Base-by-base conservation (phyloP, 2,888 invertebrate species). In the Cryptocephalus moraei region DNA sequence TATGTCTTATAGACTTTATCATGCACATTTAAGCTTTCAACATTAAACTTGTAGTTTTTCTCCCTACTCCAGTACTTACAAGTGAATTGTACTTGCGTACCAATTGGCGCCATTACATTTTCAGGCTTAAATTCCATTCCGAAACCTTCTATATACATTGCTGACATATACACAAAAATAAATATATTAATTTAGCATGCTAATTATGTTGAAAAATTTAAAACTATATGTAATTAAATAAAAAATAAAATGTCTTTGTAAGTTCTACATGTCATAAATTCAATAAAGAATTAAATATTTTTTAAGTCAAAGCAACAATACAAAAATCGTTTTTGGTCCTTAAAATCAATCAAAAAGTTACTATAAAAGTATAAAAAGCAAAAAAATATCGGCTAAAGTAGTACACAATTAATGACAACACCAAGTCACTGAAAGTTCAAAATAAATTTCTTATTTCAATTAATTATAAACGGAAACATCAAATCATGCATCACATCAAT, bases 61-160 rank as follows among this genome's bases (percentile, higher is more conserved):
- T 49, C 48, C 13, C 61, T 55, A 56, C 71, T 72, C 49, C 69
- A 62, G 63, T 75, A 78, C 50, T 70, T 73, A 66, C 78, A 79
- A 50, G 66, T 70, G 61, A 77, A 73, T 50, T 57, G 58, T 49
- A 75, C 68, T 52, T 61, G 53, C 41, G 66, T 62, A 48, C 73
- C 70, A 39, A 70, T 64, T 39, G 68, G 62, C 39, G 69, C 69
- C 40, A 60, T 58, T 44, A 70, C 69, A 53, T 64, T 67, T 56
- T 72, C 65, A 33, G 77, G 78, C 48, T 64, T 69, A 61, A 77
- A 65, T 64, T 73, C 72, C 68, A 76, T 52, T 52, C 56, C 56
- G 41, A 56, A 46, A 54, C 55, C 54, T 39, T 48, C 47, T 52
- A 42, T 39, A 39, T 48, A 12, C 33, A 43, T 47, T 39, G 22